Evolutionary conservation across 23 tunicate species (phyloP).

Genomic region (Botrylloides violaceus): DNA sequence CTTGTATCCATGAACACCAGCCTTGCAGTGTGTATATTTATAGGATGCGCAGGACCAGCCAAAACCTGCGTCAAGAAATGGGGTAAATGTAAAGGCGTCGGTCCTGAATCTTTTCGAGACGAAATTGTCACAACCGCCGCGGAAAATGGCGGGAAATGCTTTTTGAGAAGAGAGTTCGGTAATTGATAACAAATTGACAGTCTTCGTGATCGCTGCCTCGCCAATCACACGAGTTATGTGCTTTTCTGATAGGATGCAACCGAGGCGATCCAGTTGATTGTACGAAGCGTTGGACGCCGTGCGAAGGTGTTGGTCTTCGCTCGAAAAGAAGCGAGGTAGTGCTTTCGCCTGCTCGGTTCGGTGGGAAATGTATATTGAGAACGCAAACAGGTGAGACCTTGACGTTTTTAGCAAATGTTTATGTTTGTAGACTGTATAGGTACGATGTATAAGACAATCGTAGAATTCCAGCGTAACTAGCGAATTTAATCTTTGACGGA

Average conservation of each 20-base stretch:
- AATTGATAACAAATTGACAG: too few species aligned
- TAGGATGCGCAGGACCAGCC: not conserved
- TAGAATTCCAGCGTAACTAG: too few species aligned
- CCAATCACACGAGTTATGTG: too few species aligned
- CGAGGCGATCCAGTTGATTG: not conserved
- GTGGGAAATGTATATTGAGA: slow-evolving; percentile 1
- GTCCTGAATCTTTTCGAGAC: too few species aligned
- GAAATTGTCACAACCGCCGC: not conserved
- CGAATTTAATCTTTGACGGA: too few species aligned
- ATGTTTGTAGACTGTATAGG: too few species aligned
- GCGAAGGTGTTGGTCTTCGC: not conserved
- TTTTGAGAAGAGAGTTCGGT: not conserved
- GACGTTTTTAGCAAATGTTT: too few species aligned
- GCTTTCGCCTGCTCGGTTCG: not conserved
- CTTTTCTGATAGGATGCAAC: not conserved
- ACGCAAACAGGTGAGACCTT: not conserved
- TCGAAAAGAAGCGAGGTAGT: not conserved
- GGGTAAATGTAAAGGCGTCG: not conserved
- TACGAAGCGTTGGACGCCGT: not conserved
- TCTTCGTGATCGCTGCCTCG: too few species aligned
- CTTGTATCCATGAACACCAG: too few species aligned
- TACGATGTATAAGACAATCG: too few species aligned
- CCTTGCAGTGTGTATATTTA: too few species aligned
- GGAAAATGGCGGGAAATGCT: not conserved
- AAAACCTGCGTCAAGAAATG: not conserved